Evolutionary conservation across 2,113 vertebrate species (phyloP).

Genomic region (Xiphophorus hellerii): DNA sequence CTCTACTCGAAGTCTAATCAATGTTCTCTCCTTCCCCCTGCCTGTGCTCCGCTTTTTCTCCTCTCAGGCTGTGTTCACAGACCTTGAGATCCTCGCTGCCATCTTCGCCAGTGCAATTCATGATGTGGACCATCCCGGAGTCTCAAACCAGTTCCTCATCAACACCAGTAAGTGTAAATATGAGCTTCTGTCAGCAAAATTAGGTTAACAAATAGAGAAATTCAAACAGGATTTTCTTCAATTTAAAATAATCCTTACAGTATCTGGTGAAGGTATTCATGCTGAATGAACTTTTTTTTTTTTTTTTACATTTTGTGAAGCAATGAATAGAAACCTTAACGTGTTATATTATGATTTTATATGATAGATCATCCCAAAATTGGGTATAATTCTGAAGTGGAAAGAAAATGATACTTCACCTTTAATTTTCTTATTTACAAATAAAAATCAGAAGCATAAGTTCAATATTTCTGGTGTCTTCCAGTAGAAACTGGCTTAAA

Average conservation of each 20-base stretch:
- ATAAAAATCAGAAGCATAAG: neutral
- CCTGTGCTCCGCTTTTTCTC: slow-evolving; percentile 45
- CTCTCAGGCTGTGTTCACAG: slow-evolving; percentile 95
- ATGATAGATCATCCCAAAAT: too few relatives aligned
- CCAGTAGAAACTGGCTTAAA: neutral
- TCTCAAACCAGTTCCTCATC: slow-evolving; percentile 99
- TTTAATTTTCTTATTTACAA: too few relatives aligned
- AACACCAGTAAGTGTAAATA: slow-evolving; percentile 93
- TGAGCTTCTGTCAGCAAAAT: slow-evolving; percentile 25
- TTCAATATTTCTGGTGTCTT: neutral
- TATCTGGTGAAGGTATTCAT: neutral
- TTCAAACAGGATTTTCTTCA: neutral
- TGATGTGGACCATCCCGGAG: slow-evolving; percentile 97
- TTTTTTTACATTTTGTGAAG: too few relatives aligned
- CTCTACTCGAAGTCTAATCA: slow-evolving; percentile 49
- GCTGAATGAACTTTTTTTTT: neutral
- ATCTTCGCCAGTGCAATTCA: slow-evolving; percentile 99
- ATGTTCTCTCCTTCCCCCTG: slow-evolving; percentile 12
- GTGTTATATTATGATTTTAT: too few relatives aligned
- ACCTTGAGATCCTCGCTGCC: slow-evolving; percentile 98
- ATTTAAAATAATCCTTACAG: neutral
- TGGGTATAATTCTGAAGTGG: too few relatives aligned
- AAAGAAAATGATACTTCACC: too few relatives aligned
- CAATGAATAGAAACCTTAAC: too few relatives aligned
- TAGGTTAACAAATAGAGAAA: slow-evolving; percentile 4